Evolutionary conservation across 1,140 invertebrate species (phyloP).

Genomic region (Hydropsyche tenuis): DNA sequence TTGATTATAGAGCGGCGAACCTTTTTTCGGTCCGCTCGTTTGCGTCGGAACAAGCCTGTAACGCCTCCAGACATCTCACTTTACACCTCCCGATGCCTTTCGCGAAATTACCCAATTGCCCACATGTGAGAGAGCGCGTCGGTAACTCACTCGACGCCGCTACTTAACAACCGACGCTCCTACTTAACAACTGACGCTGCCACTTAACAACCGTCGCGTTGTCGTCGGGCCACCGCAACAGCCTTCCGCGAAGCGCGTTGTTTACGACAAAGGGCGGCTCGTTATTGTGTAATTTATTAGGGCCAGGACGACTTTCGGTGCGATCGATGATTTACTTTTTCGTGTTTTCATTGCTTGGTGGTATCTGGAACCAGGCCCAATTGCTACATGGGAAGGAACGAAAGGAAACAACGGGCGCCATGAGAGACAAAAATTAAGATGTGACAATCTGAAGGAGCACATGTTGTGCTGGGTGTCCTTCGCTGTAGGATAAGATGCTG

Average conservation of each 20-base stretch:
- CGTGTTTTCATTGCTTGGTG: too few species aligned
- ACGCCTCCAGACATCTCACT: constrained; percentile 39
- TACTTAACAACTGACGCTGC: not conserved
- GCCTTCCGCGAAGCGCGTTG: not conserved
- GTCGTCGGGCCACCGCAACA: not conserved
- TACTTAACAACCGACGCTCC: not conserved
- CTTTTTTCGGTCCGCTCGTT: constrained; percentile 11
- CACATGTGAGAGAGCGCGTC: not conserved
- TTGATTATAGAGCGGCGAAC: constrained; percentile 32
- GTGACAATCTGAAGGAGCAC: too few species aligned
- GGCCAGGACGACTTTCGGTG: too few species aligned
- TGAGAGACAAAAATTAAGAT: too few species aligned
- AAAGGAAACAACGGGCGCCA: too few species aligned
- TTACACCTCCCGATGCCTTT: constrained; percentile 20
- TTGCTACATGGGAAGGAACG: too few species aligned
- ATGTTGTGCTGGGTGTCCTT: too few species aligned
- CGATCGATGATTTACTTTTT: too few species aligned
- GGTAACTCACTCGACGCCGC: too few species aligned
- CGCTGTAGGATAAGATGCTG: too few species aligned
- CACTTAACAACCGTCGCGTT: not conserved
- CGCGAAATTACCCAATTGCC: constrained; percentile 21
- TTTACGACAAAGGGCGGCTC: not conserved
- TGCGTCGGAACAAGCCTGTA: constrained; percentile 15
- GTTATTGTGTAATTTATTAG: too few species aligned
- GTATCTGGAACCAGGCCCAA: too few species aligned